These are phyloP conservation scores for Pocillopora verrucosa DNA, from an alignment of 64 coral and sea anemone genomes.

Conservation along the genomic window DNA sequence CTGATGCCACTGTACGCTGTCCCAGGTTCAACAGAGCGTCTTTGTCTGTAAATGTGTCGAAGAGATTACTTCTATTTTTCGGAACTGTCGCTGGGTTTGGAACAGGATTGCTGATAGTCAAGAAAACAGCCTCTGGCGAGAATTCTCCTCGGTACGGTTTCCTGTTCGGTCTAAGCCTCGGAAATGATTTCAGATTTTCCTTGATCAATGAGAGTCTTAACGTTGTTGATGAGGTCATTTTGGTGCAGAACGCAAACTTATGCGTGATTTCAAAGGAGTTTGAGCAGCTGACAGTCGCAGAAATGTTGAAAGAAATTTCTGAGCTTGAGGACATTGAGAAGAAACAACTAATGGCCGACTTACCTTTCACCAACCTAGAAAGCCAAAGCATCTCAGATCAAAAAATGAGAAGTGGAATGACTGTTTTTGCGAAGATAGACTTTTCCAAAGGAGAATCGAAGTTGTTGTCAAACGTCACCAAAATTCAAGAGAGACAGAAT, in stretches of 20 bases:
- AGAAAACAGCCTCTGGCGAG: neutral
- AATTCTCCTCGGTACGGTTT: neutral
- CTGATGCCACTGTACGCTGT: neutral
- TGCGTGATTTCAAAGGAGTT: neutral
- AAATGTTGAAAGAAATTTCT: neutral
- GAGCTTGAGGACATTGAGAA: neutral
- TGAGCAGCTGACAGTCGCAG: neutral
- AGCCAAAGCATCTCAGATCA: neutral
- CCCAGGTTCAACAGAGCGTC: neutral
- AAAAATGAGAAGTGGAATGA: neutral
- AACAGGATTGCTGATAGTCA: neutral
- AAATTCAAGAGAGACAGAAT: neutral
- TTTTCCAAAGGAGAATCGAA: neutral
- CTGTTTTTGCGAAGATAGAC: neutral
- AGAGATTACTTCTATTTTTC: neutral
- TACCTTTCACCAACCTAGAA: neutral
- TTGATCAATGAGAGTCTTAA: neutral
- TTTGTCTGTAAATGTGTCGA: neutral
- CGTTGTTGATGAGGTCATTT: constrained; percentile 1
- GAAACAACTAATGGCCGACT: neutral
- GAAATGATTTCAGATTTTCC: neutral
- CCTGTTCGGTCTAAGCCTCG: neutral
- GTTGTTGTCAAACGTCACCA: neutral
- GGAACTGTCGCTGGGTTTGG: neutral
- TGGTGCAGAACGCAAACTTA: neutral